Conservation (phyloP, 2,797 vertebrate species). For the Cirrhinus mrigala region DNA sequence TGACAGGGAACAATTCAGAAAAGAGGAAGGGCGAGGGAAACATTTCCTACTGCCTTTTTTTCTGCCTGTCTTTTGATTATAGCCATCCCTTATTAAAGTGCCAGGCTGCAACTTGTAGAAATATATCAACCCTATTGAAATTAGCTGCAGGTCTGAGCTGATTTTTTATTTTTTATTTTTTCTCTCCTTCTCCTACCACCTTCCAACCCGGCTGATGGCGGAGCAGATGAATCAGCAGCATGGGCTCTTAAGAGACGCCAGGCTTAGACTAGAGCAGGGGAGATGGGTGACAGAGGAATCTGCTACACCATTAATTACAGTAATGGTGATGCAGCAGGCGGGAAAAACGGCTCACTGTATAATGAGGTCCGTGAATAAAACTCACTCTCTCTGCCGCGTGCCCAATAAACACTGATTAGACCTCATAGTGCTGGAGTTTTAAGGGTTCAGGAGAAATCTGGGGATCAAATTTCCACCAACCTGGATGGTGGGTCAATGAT, state of each 20-base stretch:
- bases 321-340: conserved; percentile 77
- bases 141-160: conserved; percentile 73
- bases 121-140: conserved; percentile 76
- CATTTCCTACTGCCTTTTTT: conserved; percentile 31
- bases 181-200: neutral
- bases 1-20: conserved; percentile 59
- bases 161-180: neutral
- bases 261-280: conserved; percentile 63
- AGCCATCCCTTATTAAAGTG: conserved; percentile 69
- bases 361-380: conserved; percentile 76
- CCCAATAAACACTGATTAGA: conserved; percentile 63
- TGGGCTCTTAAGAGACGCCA: conserved; percentile 65
- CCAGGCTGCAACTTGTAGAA: conserved; percentile 66
- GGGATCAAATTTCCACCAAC: neutral
- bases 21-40: conserved; percentile 58
- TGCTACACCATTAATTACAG: conserved; percentile 77
- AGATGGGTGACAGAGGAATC: conserved; percentile 69
- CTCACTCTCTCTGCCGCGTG: conserved; percentile 63
- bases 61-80: conserved; percentile 65
- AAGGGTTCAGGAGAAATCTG: conserved; percentile 13
- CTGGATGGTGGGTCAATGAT: neutral
- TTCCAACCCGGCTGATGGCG: conserved; percentile 58
- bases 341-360: conserved; percentile 72
- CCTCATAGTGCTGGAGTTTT: conserved; percentile 46
- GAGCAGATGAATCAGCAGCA: conserved; percentile 70